A percentile compares a stretch with the other conserved stretches of the same genome.
Conservation (phyloP, 2,888 invertebrate species). For the Archaeoteleia sp. region DNA sequence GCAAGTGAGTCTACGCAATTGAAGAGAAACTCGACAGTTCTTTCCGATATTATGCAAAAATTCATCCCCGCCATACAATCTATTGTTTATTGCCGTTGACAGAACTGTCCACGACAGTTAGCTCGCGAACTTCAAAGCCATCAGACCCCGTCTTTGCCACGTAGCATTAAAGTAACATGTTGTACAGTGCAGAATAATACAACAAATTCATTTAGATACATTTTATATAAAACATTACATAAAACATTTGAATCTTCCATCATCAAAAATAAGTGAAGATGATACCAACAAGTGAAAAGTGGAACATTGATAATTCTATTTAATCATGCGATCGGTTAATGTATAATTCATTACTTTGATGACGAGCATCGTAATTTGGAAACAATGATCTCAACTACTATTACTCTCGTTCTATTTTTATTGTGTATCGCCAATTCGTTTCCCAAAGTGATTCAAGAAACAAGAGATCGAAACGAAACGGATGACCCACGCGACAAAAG, state of each 20-base stretch:
- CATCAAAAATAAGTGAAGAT: too few species aligned
- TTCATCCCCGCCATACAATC: slow-evolving; percentile 59
- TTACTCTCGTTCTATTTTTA: slow-evolving; percentile 8
- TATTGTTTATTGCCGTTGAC: slow-evolving; percentile 63
- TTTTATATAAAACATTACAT: too few species aligned
- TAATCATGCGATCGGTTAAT: neutral
- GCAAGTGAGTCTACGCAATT: slow-evolving; percentile 66
- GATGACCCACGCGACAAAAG: slow-evolving; percentile 66
- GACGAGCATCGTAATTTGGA: neutral
- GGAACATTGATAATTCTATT: neutral
- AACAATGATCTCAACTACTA: slow-evolving; percentile 10
- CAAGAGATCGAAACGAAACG: slow-evolving; percentile 24
- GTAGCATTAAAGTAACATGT: too few species aligned
- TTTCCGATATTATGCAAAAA: slow-evolving; percentile 73
- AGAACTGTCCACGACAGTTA: slow-evolving; percentile 57
- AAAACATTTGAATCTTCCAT: too few species aligned
- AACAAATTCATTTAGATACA: too few species aligned
- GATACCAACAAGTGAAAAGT: neutral
- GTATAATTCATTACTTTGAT: slow-evolving; percentile 14
- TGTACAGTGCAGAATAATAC: too few species aligned
- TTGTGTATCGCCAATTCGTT: slow-evolving; percentile 12
- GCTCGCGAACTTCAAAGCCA: slow-evolving; percentile 40
- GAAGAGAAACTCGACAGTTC: slow-evolving; percentile 68
- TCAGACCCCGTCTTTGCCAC: slow-evolving; percentile 7
- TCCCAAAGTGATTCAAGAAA: neutral